These are phyloP conservation scores for Sparidentex hasta DNA, from an alignment of 2,797 vertebrate genomes.

Conservation along the genomic window DNA sequence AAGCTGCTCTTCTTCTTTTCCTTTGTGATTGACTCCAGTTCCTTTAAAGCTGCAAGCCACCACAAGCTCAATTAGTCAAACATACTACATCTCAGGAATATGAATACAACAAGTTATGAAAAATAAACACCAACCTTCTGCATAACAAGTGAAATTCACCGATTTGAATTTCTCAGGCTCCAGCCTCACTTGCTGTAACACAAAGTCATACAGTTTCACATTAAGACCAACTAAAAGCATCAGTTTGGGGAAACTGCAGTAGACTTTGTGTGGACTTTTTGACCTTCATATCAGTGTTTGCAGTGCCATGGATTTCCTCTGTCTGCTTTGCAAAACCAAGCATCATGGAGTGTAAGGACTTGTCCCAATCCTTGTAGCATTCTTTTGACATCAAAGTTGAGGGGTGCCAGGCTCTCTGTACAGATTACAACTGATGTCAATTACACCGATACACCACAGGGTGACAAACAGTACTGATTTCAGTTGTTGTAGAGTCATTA, in stretches of 20 bases:
- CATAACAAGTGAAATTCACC: slow-evolving; percentile 46
- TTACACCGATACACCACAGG: neutral
- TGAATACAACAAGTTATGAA: neutral
- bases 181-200: slow-evolving; percentile 71
- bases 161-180: slow-evolving; percentile 40
- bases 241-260: neutral
- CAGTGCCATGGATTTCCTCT: slow-evolving; percentile 27
- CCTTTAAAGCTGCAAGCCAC: slow-evolving; percentile 60
- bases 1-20: slow-evolving; percentile 44
- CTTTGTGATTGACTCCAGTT: slow-evolving; percentile 55
- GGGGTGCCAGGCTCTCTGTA: slow-evolving; percentile 71
- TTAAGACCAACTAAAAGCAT: neutral
- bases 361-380: neutral
- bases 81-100: neutral
- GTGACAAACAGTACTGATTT: neutral
- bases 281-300: slow-evolving; percentile 63
- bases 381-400: slow-evolving; percentile 56
- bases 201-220: neutral
- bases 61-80: neutral
- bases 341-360: neutral
- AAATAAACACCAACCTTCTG: slow-evolving; percentile 58
- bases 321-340: slow-evolving; percentile 57
- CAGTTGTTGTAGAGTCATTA: no score
- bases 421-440: slow-evolving; percentile 5
- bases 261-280: neutral